Percentiles rank a stretch among this genome's conserved stretches.
Conservation (phyloP, 2,888 invertebrate species). For the Phyllotreta cruciferae region DNA sequence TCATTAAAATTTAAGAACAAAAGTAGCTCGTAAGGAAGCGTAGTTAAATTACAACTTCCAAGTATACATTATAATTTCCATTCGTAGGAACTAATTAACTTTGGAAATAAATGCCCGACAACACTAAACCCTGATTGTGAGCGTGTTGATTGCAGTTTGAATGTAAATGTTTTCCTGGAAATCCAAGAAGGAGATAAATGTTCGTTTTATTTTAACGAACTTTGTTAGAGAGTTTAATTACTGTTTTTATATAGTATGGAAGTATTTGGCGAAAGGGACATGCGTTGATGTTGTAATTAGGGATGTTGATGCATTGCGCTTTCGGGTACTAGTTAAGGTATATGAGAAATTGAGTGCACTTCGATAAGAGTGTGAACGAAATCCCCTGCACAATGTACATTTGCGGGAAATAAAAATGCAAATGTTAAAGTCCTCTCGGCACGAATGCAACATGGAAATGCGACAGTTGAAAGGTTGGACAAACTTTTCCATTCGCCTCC, state of each 20-base stretch:
- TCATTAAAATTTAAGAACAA: background rate
- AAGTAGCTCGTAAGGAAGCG: background rate
- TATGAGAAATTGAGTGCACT: no score
- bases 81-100: slow-evolving; percentile 3
- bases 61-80: slow-evolving; percentile 3
- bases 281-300: background rate
- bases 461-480: slow-evolving; percentile 30
- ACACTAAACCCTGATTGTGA: slow-evolving; percentile 15
- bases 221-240: slow-evolving; percentile 15
- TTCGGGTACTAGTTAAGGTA: no score
- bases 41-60: background rate
- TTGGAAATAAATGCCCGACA: slow-evolving; percentile 5
- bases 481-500: slow-evolving; percentile 25
- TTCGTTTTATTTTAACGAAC: slow-evolving; percentile 11
- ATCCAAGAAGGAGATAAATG: slow-evolving; percentile 11
- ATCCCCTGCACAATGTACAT: slow-evolving; percentile 18
- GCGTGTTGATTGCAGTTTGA: slow-evolving; percentile 18
- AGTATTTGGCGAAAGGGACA: background rate
- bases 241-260: background rate
- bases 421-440: slow-evolving; percentile 18
- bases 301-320: background rate
- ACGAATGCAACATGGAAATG: slow-evolving; percentile 24
- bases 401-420: slow-evolving; percentile 31
- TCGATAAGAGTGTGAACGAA: slow-evolving; percentile 5
- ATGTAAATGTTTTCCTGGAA: slow-evolving; percentile 9